Evolutionary conservation across 2,113 vertebrate species (phyloP), one percentile per base, ranked within the genome.

Genomic region (Paramormyrops kingsleyae): DNA sequence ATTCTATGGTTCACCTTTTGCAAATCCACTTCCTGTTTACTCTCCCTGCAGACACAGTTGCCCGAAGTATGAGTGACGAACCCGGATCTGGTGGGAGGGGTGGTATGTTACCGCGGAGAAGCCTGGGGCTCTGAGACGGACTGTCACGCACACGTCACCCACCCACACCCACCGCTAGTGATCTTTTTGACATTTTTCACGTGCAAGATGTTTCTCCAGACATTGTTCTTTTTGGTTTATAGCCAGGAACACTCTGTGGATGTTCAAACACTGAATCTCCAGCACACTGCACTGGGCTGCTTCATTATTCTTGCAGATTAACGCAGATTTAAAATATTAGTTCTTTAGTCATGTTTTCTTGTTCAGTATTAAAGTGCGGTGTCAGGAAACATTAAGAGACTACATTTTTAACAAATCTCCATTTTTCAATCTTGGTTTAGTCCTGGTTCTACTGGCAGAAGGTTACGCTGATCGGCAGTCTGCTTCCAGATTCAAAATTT

Each of bases 101-200:
- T 39, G 15, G 5, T 3, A 53, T 31, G n/a, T 19, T 12, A 88
- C 13, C 9, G 10, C 21, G 19, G 42, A 74, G 5, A n/a, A 46
- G 84, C 12, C 87, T 88, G 87, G 24, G 24, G 42, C 44, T 27
- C 87, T 27, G 44, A 46, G 59, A 35, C 5, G 17, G 39, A 56
- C 27, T 17, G 31, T 70, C 87, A 66, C 9, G 35, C 4, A 46
- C 46, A 77, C 46, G 27, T 50, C 39, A 44, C 39, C 62, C 62
- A 35, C 46, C 42, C 88, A 77, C 31, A 19, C 12, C 66, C 24
- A 44, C 88, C 0, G 6, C 46, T 70, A 7, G 46, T 88, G 35
- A 74, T 77, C 88, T 88, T 47, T 80, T 39, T 50, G 66, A 74
- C 77, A 53, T 52, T 46, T 59, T 84, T 24, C 88, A 89, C 8